Evolutionary conservation across 2,888 invertebrate species (phyloP).

Genomic region (Lasioglossum villosulum): DNA sequence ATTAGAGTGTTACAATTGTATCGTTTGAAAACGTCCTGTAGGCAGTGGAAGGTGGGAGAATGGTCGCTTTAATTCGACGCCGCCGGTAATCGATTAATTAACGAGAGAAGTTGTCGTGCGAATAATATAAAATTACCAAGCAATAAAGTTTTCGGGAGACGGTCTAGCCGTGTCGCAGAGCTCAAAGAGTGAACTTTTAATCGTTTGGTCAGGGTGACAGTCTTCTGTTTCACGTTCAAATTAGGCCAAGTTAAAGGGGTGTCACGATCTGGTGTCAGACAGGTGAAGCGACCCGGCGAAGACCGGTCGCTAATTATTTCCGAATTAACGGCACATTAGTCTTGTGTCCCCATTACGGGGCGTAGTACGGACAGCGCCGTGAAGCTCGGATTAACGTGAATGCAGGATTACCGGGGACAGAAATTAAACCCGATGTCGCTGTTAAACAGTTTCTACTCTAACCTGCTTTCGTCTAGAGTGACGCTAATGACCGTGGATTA

Average conservation of each 20-base stretch:
- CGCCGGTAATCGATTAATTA: slow-evolving; percentile 32
- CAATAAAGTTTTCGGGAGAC: slow-evolving; percentile 22
- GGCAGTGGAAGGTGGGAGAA: neutral
- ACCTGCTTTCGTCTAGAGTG: slow-evolving; percentile 37
- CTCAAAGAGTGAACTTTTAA: slow-evolving; percentile 59
- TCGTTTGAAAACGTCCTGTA: neutral
- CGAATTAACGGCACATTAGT: slow-evolving; percentile 75
- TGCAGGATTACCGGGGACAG: slow-evolving; percentile 62
- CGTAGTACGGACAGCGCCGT: slow-evolving; percentile 55
- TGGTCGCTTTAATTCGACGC: slow-evolving; percentile 7
- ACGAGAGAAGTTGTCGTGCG: neutral
- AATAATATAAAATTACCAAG: slow-evolving; percentile 45
- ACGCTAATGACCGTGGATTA: slow-evolving; percentile 54
- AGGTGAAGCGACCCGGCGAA: slow-evolving; percentile 60
- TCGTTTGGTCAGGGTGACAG: slow-evolving; percentile 42
- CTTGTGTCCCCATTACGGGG: slow-evolving; percentile 60
- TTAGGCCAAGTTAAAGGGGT: slow-evolving; percentile 69
- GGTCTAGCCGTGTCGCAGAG: neutral
- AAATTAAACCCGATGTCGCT: slow-evolving; percentile 64
- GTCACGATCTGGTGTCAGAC: slow-evolving; percentile 50
- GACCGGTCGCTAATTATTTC: slow-evolving; percentile 73
- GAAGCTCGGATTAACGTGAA: slow-evolving; percentile 65
- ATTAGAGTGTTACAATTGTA: neutral
- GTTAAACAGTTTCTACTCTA: slow-evolving; percentile 56
- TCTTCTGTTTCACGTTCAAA: slow-evolving; percentile 61